phyloP scores from a whole-genome alignment of 2,797 vertebrate genomes.

The Gymnopithys bicolor region DNA sequence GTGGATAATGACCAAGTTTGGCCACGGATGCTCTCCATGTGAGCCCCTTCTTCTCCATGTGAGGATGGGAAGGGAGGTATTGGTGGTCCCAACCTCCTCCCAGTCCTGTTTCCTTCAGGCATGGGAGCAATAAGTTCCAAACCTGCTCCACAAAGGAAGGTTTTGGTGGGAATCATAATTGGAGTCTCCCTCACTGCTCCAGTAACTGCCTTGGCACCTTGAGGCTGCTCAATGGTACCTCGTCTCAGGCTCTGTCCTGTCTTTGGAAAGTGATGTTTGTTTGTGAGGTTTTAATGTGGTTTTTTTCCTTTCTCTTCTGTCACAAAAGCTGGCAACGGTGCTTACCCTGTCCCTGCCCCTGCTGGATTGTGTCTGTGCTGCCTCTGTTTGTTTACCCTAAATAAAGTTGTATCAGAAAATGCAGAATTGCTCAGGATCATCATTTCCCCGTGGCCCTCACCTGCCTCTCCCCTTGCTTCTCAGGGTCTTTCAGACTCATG shows the following conservation, averaged over 20 bases:
- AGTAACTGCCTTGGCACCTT: accelerated
- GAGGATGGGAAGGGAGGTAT: not conserved
- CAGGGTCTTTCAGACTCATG: not conserved
- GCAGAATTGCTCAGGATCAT: not conserved
- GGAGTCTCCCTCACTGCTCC: not conserved
- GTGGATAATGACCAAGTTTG: accelerated
- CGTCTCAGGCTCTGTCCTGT: not conserved
- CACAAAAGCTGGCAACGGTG: not conserved
- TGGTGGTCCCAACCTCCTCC: not conserved
- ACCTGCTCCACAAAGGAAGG: accelerated
- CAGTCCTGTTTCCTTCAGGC: not conserved
- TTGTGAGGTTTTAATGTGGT: not conserved
- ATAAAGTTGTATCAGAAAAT: not conserved
- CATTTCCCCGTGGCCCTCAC: not conserved
- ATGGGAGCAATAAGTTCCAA: not conserved
- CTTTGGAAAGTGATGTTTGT: not conserved
- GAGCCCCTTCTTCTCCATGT: not conserved
- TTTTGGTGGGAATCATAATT: not conserved
- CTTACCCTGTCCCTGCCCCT: accelerated
- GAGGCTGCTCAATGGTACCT: accelerated
- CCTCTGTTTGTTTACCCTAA: not conserved
- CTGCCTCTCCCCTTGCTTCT: not conserved
- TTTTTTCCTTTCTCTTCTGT: not conserved
- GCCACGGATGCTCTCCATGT: not conserved
- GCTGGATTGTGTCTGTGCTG: not conserved